These are phyloP conservation scores for Actias luna DNA, from an alignment of 2,888 invertebrate species.

Conservation along the genomic window DNA sequence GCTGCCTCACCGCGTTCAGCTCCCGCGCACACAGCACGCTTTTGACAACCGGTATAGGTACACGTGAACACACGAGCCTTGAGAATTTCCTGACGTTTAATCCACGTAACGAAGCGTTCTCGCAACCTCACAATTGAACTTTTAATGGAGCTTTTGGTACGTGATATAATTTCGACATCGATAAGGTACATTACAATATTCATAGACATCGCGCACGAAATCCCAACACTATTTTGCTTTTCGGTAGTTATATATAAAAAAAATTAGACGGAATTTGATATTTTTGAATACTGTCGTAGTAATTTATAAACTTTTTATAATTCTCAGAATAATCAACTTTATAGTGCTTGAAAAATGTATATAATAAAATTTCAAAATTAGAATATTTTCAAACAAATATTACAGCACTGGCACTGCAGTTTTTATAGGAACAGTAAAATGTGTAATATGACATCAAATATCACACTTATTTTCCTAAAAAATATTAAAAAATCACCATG, in stretches of 20 bases:
- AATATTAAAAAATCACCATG: neutral
- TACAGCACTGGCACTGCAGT: neutral
- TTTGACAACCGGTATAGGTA: constrained; percentile 78
- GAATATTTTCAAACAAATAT: neutral
- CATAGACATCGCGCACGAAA: constrained; percentile 16
- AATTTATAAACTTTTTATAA: neutral
- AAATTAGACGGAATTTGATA: neutral
- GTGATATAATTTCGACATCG: constrained; percentile 41
- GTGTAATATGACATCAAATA: too few relatives aligned
- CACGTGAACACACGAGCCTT: constrained; percentile 55
- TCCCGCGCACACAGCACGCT: constrained; percentile 47
- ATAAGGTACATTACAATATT: constrained; percentile 21
- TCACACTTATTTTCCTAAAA: neutral
- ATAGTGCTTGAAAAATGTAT: neutral
- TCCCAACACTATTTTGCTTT: constrained; percentile 1
- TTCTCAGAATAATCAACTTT: neutral
- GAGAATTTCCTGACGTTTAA: constrained; percentile 76
- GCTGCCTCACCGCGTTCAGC: constrained; percentile 32
- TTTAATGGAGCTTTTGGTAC: constrained; percentile 51
- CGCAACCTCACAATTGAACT: constrained; percentile 57
- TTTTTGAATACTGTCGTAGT: neutral
- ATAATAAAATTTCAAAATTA: neutral
- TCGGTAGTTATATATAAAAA: neutral
- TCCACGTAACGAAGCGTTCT: constrained; percentile 69
- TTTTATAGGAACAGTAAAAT: neutral